These are phyloP conservation scores for Ruditapes philippinarum DNA, from an alignment of 1,140 invertebrate genomes.

Conservation along the genomic window DNA sequence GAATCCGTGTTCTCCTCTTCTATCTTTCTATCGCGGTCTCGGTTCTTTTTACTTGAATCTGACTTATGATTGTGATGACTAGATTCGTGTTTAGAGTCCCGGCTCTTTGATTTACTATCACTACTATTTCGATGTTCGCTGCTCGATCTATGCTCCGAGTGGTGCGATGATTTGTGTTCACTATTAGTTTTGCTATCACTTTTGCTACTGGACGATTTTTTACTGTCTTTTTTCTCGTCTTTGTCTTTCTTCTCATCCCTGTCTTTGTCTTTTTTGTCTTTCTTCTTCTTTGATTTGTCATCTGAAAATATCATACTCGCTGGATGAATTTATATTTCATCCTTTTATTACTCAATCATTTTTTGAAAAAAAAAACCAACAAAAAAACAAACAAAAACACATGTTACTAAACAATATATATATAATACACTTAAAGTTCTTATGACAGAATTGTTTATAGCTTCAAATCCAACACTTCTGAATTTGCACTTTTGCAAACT, in stretches of 20 bases:
- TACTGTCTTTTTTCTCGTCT: slow-evolving; percentile 53
- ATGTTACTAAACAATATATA: no score
- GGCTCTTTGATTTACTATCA: slow-evolving; percentile 86
- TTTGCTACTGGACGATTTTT: slow-evolving; percentile 26
- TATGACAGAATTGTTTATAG: no score
- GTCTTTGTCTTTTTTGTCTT: slow-evolving; percentile 77
- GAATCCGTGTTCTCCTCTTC: slow-evolving; percentile 68
- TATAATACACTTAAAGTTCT: no score
- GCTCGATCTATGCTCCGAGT: not conserved
- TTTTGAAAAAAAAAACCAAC: no score
- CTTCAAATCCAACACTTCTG: no score
- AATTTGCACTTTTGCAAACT: no score
- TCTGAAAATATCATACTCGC: slow-evolving; percentile 67
- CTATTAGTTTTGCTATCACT: slow-evolving; percentile 1
- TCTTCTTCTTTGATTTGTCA: slow-evolving; percentile 78
- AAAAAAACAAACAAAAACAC: no score
- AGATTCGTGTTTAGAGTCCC: slow-evolving; percentile 33
- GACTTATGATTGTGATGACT: slow-evolving; percentile 32
- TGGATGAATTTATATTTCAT: not conserved
- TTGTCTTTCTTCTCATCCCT: slow-evolving; percentile 86
- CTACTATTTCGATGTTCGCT: not conserved
- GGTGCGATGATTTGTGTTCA: not conserved
- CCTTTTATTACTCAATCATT: no score
- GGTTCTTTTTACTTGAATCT: slow-evolving; percentile 44
- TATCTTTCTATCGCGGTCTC: slow-evolving; percentile 48